These are phyloP conservation scores for Oncorhynchus clarkii DNA, from an alignment of 2,113 vertebrate genomes.

Conservation along the genomic window DNA sequence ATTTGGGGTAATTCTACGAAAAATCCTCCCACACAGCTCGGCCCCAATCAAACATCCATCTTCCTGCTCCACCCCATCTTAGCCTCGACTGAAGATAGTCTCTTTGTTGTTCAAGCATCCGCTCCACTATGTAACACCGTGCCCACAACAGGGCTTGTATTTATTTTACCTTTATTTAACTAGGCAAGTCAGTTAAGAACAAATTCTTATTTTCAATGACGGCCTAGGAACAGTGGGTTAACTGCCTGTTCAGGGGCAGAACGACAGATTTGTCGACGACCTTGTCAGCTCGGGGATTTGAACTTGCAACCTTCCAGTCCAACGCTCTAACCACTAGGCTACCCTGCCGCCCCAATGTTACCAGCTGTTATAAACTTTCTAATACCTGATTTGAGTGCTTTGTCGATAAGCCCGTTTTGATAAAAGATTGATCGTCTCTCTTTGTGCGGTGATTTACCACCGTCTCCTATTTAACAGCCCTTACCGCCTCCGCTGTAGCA, in stretches of 20 bases:
- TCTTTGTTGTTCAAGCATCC: no score
- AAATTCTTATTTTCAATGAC: no score
- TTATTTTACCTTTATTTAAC: no score
- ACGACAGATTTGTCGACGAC: no score
- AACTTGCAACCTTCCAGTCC: no score
- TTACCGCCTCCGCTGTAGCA: constrained; percentile 47
- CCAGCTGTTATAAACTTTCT: constrained; percentile 53
- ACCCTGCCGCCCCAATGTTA: constrained; percentile 8
- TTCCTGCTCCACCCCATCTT: no score
- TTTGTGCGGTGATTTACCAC: constrained; percentile 68
- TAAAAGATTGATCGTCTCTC: constrained; percentile 61
- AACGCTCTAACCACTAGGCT: no score
- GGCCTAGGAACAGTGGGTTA: no score
- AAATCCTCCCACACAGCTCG: background rate
- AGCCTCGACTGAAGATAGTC: no score
- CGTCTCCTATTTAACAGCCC: constrained; percentile 63
- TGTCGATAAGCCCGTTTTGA: constrained; percentile 73
- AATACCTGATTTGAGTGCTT: constrained; percentile 66
- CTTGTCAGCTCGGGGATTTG: no score
- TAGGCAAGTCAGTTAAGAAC: no score
- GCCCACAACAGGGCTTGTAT: constrained; percentile 9
- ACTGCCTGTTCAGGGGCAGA: no score
- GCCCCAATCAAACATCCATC: background rate
- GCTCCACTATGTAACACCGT: constrained; percentile 6
- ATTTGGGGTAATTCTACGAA: background rate